These are phyloP conservation scores for Petrophora chlorosata DNA, from an alignment of 2,888 invertebrate genomes.

Conservation along the genomic window DNA sequence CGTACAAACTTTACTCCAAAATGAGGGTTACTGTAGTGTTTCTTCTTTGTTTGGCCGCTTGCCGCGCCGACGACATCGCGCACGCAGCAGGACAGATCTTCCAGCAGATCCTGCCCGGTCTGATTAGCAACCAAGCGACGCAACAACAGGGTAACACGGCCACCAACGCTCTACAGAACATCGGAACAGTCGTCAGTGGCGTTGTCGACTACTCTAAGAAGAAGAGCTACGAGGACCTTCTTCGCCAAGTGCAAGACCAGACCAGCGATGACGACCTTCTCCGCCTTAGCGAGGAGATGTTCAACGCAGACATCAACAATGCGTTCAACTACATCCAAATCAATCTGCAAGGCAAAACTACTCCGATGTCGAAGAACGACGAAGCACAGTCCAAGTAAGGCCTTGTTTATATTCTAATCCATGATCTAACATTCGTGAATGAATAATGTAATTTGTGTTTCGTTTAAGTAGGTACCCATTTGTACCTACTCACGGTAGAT, in stretches of 20 bases:
- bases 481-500: no score
- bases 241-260: conserved; percentile 73
- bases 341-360: conserved; percentile 90
- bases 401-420: background rate
- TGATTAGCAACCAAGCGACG: conserved; percentile 67
- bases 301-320: conserved; percentile 89
- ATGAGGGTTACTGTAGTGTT: conserved; percentile 67
- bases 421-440: background rate
- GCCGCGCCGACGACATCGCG: conserved; percentile 68
- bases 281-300: conserved; percentile 88
- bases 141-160: conserved; percentile 69
- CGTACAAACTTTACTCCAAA: conserved; percentile 52
- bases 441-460: background rate
- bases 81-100: conserved; percentile 77
- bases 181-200: conserved; percentile 77
- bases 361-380: conserved; percentile 87
- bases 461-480: no score
- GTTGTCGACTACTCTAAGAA: conserved; percentile 78
- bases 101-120: conserved; percentile 71
- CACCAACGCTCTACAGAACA: conserved; percentile 68
- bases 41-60: conserved; percentile 54
- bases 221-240: conserved; percentile 75
- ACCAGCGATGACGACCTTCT: conserved; percentile 87
- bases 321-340: conserved; percentile 87
- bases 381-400: conserved; percentile 90